These are phyloP conservation scores for Pantherophis vulpinus DNA, from an alignment of 2,797 vertebrate genomes.

Conservation along the genomic window DNA sequence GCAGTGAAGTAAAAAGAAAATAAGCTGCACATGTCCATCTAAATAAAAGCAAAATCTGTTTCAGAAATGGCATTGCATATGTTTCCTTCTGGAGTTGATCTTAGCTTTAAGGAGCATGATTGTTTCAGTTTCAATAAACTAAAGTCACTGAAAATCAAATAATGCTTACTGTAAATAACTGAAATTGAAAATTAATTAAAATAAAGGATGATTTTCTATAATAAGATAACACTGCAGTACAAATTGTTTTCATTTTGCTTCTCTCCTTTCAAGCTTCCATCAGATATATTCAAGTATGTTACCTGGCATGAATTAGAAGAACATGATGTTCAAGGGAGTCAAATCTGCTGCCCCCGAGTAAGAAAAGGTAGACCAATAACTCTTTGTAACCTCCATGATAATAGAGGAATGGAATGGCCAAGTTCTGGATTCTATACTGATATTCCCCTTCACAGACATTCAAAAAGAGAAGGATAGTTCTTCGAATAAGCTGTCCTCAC, in stretches of 20 bases:
- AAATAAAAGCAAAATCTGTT: not conserved
- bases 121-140: not conserved
- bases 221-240: not conserved
- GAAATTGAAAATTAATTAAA: not conserved
- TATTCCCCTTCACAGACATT: not conserved
- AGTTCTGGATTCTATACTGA: not conserved
- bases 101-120: not conserved
- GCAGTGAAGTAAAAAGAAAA: not conserved
- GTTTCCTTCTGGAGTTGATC: not conserved
- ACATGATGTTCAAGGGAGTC: slow-evolving; percentile 82
- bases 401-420: not conserved
- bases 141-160: not conserved
- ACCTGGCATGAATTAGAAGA: slow-evolving; percentile 84
- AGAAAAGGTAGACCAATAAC: slow-evolving; percentile 81
- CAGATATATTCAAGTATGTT: slow-evolving; percentile 82
- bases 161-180: not conserved
- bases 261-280: slow-evolving; percentile 81
- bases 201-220: not conserved
- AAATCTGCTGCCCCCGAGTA: slow-evolving; percentile 88
- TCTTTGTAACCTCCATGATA: not conserved
- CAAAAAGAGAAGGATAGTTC: not conserved
- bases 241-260: slow-evolving; percentile 31
- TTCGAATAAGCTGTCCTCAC: not conserved
- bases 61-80: not conserved
- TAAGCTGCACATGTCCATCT: not conserved